phyloP scores from a whole-genome alignment of 2,888 invertebrate genomes.

The Halocaridina rubra region DNA sequence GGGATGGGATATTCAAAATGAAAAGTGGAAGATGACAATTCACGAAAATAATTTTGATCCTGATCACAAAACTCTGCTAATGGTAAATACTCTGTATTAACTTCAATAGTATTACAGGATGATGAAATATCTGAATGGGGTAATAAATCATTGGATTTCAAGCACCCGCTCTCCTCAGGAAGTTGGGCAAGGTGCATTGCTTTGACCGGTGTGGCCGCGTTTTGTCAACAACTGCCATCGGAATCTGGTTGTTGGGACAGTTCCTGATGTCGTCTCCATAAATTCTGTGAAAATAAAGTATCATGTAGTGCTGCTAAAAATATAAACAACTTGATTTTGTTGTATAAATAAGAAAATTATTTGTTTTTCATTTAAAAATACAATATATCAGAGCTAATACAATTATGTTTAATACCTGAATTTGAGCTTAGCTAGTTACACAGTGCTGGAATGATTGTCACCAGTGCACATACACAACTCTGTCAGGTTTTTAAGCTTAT shows the following conservation, averaged over 20 bases:
- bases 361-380: too few species aligned
- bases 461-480: too few species aligned
- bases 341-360: too few species aligned
- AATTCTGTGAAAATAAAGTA: conserved; percentile 27
- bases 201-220: conserved; percentile 26
- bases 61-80: not conserved
- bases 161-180: not conserved
- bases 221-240: conserved; percentile 47
- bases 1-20: conserved; percentile 37
- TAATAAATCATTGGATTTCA: too few species aligned
- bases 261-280: conserved; percentile 56
- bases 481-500: too few species aligned
- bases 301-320: not conserved
- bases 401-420: too few species aligned
- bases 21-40: not conserved
- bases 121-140: not conserved
- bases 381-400: too few species aligned
- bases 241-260: conserved; percentile 46
- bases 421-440: too few species aligned
- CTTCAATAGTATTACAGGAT: not conserved
- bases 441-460: too few species aligned
- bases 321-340: not conserved
- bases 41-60: not conserved
- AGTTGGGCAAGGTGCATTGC: not conserved
- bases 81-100: conserved; percentile 22